Conservation (phyloP, 2,888 invertebrate genomes). For the Cosmopolites sordidus region DNA sequence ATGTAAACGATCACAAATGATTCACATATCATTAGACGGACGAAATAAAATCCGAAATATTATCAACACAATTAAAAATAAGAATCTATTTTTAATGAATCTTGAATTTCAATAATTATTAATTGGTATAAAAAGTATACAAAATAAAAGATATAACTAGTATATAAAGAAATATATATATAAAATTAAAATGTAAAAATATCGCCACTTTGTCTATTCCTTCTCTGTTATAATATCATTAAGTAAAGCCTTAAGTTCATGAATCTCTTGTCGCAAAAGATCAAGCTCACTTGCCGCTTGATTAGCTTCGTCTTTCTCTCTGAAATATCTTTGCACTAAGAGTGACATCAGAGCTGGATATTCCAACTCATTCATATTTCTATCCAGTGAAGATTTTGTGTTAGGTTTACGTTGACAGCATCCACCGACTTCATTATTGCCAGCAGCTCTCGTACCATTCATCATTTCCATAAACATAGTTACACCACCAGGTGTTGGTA, state of each 20-base stretch:
- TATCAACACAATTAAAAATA: too few species aligned
- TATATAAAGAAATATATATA: too few species aligned
- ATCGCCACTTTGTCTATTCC: constrained; percentile 4
- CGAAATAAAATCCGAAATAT: too few species aligned
- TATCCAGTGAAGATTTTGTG: constrained; percentile 14
- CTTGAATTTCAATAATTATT: too few species aligned
- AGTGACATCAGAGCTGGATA: constrained; percentile 57
- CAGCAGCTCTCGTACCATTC: constrained; percentile 44
- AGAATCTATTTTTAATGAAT: too few species aligned
- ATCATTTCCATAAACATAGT: constrained; percentile 51
- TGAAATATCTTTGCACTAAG: constrained; percentile 59
- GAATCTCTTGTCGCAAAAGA: constrained; percentile 50
- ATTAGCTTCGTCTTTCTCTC: constrained; percentile 49
- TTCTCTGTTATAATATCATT: constrained; percentile 38
- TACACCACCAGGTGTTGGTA: constrained; percentile 57
- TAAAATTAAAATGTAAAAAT: too few species aligned
- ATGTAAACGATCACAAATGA: too few species aligned
- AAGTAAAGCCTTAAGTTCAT: constrained; percentile 43
- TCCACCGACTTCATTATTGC: constrained; percentile 42
- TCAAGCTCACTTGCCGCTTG: constrained; percentile 48
- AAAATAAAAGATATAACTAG: too few species aligned
- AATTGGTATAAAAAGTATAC: too few species aligned
- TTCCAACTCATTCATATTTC: constrained; percentile 38
- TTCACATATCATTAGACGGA: too few species aligned
- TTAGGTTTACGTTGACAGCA: constrained; percentile 45